A percentile compares a stretch with the other conserved stretches of the same genome.
These are phyloP conservation scores for Drosophila nebulosa DNA, from an alignment of 1,140 invertebrate genomes.

Conservation along the genomic window DNA sequence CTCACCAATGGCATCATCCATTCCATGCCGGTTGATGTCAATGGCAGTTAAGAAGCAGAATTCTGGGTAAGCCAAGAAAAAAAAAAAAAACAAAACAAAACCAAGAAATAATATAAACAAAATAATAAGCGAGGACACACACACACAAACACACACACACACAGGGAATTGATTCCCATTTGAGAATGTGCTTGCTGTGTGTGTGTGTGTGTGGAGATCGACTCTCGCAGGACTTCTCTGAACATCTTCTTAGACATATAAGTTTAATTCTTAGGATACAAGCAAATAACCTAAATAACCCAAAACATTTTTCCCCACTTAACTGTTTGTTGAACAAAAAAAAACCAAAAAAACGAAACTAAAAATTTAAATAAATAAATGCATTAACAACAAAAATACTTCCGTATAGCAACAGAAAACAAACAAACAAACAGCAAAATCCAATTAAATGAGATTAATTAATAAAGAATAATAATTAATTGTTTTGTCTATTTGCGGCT, in stretches of 20 bases:
- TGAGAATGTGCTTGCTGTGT: too few species aligned
- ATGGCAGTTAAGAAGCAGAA: constrained; percentile 70
- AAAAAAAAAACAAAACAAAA: not conserved
- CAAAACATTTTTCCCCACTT: constrained; percentile 55
- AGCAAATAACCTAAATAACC: constrained; percentile 7
- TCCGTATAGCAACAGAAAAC: constrained; percentile 31
- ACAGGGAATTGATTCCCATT: not conserved
- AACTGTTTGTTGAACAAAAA: constrained; percentile 61
- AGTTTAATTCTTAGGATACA: constrained; percentile 19
- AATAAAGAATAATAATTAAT: constrained; percentile 66
- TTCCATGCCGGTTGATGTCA: constrained; percentile 56
- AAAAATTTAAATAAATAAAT: not conserved
- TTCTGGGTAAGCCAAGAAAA: constrained; percentile 17
- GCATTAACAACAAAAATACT: constrained; percentile 6
- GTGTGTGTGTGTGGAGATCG: not conserved
- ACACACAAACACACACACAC: not conserved
- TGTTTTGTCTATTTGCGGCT: constrained; percentile 68
- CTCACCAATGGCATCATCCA: constrained; percentile 61
- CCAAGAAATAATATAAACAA: not conserved
- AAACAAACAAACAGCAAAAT: not conserved
- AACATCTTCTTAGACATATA: not conserved
- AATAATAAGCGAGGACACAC: not conserved
- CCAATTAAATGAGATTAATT: constrained; percentile 47
- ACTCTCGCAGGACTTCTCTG: constrained; percentile 23
- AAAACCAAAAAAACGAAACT: constrained; percentile 14